phyloP scores from a whole-genome alignment of 2,797 vertebrate genomes.

The Synanceia verrucosa region DNA sequence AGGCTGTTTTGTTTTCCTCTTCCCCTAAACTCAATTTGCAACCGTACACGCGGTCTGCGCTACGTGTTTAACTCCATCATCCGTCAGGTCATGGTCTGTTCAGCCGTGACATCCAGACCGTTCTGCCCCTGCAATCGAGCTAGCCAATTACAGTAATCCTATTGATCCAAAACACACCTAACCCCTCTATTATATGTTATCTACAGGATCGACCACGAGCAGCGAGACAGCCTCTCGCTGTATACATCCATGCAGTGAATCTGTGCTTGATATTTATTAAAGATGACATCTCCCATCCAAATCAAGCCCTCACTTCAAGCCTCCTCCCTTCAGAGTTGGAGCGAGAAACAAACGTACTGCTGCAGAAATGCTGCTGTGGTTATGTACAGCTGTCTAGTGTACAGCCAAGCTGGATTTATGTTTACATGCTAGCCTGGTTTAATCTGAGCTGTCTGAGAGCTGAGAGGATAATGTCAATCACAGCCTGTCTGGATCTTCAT shows the following conservation, averaged over 20 bases:
- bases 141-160: slow-evolving; percentile 46
- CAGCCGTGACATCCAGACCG: slow-evolving; percentile 49
- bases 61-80: slow-evolving; percentile 56
- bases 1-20: slow-evolving; percentile 57
- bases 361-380: slow-evolving; percentile 41
- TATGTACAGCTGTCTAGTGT: slow-evolving; percentile 45
- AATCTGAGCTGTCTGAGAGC: slow-evolving; percentile 9
- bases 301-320: slow-evolving; percentile 6
- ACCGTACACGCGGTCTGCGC: slow-evolving; percentile 29
- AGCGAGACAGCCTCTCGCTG: slow-evolving; percentile 1
- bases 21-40: slow-evolving; percentile 63
- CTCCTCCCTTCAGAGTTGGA: slow-evolving; percentile 17
- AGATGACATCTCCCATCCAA: slow-evolving; percentile 45
- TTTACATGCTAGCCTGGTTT: slow-evolving; percentile 39
- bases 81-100: slow-evolving; percentile 55
- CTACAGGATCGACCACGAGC: slow-evolving; percentile 35
- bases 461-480: slow-evolving; percentile 8
- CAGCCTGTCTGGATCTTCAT: neutral
- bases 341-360: neutral
- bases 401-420: slow-evolving; percentile 42
- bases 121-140: slow-evolving; percentile 23
- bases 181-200: slow-evolving; percentile 49
- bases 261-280: slow-evolving; percentile 40
- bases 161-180: slow-evolving; percentile 58
- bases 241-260: slow-evolving; percentile 1